These are phyloP conservation scores for Samia ricini DNA, from an alignment of 1,140 invertebrate genomes.

Conservation along the genomic window DNA sequence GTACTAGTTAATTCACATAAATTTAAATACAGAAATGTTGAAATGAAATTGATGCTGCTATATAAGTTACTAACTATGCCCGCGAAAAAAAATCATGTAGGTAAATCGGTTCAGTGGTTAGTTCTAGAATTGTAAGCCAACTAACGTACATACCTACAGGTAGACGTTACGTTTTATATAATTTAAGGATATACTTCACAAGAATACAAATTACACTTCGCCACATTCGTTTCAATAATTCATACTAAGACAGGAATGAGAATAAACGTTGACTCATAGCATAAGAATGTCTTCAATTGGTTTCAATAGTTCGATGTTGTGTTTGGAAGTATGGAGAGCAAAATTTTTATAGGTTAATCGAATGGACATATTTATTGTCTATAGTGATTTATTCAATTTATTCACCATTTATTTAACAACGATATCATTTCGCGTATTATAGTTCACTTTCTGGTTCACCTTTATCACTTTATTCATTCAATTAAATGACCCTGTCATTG, in stretches of 20 bases:
- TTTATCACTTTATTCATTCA: not conserved
- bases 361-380: conserved; percentile 31
- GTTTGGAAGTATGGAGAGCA: conserved; percentile 23
- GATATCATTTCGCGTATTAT: conserved; percentile 10
- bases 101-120: too few relatives aligned
- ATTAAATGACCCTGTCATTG: not conserved
- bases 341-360: conserved; percentile 36
- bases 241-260: not conserved
- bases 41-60: too few relatives aligned
- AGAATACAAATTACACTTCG: too few relatives aligned
- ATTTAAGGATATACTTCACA: too few relatives aligned
- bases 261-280: conserved; percentile 26
- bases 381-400: conserved; percentile 26
- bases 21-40: too few relatives aligned
- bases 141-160: too few relatives aligned
- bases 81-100: too few relatives aligned
- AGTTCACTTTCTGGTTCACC: conserved; percentile 3
- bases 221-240: not conserved
- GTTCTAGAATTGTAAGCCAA: too few relatives aligned
- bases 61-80: too few relatives aligned
- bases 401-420: conserved; percentile 8
- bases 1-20: too few relatives aligned
- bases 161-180: too few relatives aligned
- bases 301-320: conserved; percentile 31
- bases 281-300: conserved; percentile 30